Evolutionary conservation across 2,113 vertebrate genomes (phyloP).

Genomic region (Phodopus roborovskii): DNA sequence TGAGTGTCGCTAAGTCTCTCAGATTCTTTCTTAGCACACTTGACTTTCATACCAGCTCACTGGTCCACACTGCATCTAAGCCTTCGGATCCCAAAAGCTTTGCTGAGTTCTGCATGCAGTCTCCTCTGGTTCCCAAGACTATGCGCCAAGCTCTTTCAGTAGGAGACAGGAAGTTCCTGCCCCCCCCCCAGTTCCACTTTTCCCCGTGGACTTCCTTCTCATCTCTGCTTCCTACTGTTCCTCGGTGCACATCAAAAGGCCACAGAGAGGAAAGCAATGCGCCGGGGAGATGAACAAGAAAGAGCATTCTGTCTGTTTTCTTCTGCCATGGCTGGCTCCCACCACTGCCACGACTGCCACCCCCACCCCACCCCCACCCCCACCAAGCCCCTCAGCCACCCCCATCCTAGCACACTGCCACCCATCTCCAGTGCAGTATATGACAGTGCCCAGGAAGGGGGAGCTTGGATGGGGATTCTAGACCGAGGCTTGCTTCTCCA

Average conservation of each 20-base stretch:
- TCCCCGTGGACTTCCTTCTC: background rate
- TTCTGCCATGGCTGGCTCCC: background rate
- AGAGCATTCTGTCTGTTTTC: background rate
- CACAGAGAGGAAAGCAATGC: background rate
- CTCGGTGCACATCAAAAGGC: background rate
- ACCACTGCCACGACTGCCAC: background rate
- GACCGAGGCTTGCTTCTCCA: background rate
- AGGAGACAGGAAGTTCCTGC: background rate
- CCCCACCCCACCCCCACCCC: background rate
- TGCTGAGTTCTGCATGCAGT: background rate
- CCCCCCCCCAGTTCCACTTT: background rate
- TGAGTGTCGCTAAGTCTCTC: background rate
- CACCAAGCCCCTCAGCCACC: constrained; percentile 45
- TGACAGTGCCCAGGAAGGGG: background rate
- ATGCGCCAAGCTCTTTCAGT: background rate
- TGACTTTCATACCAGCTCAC: background rate
- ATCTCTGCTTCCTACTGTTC: background rate
- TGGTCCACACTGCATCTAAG: background rate
- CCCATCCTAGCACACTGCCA: background rate
- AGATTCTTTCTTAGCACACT: background rate
- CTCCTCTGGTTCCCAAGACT: background rate
- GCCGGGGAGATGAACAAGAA: background rate
- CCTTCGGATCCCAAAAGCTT: background rate
- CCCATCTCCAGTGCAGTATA: background rate
- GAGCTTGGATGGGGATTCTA: rapidly evolving